Conservation (phyloP, 2,888 invertebrate genomes). For the Orthosia incerta region DNA sequence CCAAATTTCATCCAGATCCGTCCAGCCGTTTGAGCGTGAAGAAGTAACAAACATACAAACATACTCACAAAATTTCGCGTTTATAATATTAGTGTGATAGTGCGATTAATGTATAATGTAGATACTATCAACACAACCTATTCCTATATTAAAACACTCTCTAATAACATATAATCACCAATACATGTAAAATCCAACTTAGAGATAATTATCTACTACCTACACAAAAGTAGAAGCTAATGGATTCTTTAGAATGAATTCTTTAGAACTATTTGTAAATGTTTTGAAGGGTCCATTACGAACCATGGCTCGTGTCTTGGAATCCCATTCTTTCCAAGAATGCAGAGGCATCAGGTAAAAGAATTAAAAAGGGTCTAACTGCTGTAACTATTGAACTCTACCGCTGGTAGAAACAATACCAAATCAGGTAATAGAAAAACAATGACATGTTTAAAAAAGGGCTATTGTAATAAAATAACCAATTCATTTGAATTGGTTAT, state of each 20-base stretch:
- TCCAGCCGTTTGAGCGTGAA: no score
- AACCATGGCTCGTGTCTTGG: slow-evolving; percentile 8
- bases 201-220: background rate
- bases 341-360: slow-evolving; percentile 57
- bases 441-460: background rate
- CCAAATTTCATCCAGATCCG: no score
- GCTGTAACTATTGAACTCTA: slow-evolving; percentile 4
- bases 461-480: background rate
- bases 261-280: slow-evolving; percentile 33
- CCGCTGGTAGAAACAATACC: slow-evolving; percentile 10
- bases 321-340: slow-evolving; percentile 61
- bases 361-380: slow-evolving; percentile 35
- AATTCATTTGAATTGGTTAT: no score
- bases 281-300: slow-evolving; percentile 21
- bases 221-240: slow-evolving; percentile 7
- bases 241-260: no score
- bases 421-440: slow-evolving; percentile 9
- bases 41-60: no score
- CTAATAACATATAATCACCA: background rate
- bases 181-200: background rate
- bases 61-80: no score
- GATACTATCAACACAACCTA: slow-evolving; percentile 7
- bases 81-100: no score
- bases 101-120: slow-evolving; percentile 35
- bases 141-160: slow-evolving; percentile 1